A percentile compares a stretch with the other conserved stretches of the same genome.
Evolutionary conservation across 2,113 vertebrate genomes (phyloP).

Genomic region (Anolis sagrei): DNA sequence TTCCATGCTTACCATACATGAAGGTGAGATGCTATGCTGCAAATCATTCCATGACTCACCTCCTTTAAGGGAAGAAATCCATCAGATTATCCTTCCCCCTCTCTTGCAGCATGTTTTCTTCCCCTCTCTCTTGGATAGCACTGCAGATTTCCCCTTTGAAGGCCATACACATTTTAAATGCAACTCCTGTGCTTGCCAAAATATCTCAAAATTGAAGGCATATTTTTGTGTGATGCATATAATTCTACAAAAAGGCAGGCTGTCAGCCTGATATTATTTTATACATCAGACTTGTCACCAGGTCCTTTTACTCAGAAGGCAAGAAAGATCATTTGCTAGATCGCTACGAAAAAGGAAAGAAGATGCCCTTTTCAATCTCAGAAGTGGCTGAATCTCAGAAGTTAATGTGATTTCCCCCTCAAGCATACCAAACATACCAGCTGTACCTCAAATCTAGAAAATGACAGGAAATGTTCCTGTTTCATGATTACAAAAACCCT

Average conservation of each 20-base stretch:
- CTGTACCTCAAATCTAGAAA: slow-evolving; percentile 52
- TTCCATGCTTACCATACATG: too few relatives aligned
- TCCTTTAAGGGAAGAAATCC: too few relatives aligned
- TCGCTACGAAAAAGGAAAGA: slow-evolving; percentile 16
- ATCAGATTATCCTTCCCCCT: too few relatives aligned
- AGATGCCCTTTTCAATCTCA: slow-evolving; percentile 38
- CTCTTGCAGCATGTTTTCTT: too few relatives aligned
- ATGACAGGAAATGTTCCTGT: slow-evolving; percentile 32
- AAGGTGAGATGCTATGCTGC: too few relatives aligned
- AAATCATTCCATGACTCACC: not conserved
- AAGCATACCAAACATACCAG: slow-evolving; percentile 19
- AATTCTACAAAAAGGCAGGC: not conserved
- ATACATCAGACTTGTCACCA: slow-evolving; percentile 11
- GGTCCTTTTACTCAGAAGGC: not conserved
- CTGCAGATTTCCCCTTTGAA: not conserved
- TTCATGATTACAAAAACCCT: slow-evolving; percentile 44
- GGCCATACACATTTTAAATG: not conserved
- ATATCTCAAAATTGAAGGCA: not conserved
- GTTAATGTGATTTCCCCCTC: slow-evolving; percentile 38
- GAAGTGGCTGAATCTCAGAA: slow-evolving; percentile 27
- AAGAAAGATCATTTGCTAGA: slow-evolving; percentile 17
- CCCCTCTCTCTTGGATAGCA: not conserved
- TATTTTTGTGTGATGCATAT: not conserved
- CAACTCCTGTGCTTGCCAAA: not conserved
- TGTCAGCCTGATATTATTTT: not conserved